These are phyloP conservation scores for Cartodere bifasciata DNA, from an alignment of 2,888 invertebrate genomes.

Conservation along the genomic window DNA sequence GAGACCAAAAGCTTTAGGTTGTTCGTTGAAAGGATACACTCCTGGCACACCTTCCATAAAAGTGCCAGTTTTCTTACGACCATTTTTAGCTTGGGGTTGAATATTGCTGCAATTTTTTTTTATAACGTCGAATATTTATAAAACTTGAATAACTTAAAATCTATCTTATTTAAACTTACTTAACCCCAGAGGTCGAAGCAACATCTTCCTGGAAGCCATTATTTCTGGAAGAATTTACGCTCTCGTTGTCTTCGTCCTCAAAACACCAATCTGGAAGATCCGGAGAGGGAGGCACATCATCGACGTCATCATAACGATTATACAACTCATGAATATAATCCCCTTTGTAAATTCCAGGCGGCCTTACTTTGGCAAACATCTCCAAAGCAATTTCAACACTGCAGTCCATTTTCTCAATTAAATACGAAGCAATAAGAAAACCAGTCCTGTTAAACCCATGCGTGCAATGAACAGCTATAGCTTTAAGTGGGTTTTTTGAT, in stretches of 20 bases:
- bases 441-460: constrained; percentile 99
- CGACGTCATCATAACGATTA: constrained; percentile 61
- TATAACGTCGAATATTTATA: not conserved
- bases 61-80: constrained; percentile 41
- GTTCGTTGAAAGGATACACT: constrained; percentile 56
- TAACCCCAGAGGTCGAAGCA: not conserved
- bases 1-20: constrained; percentile 41
- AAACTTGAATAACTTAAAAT: not conserved
- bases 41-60: constrained; percentile 85
- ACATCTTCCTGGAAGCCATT: constrained; percentile 1
- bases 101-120: constrained; percentile 1
- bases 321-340: constrained; percentile 88
- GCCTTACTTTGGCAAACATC: constrained; percentile 62
- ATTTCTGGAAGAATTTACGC: not conserved
- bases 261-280: constrained; percentile 78
- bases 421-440: constrained; percentile 82
- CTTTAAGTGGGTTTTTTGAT: constrained; percentile 62
- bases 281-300: constrained; percentile 61
- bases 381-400: constrained; percentile 73
- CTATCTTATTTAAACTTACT: not conserved
- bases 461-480: constrained; percentile 84
- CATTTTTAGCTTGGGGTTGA: constrained; percentile 7
- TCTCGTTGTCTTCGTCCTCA: constrained; percentile 31
- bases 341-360: constrained; percentile 94
- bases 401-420: constrained; percentile 74